Percentiles rank a stretch among this genome's conserved stretches.
phyloP scores from a whole-genome alignment of 2,113 vertebrate genomes.

The Nyctereutes procyonoides region DNA sequence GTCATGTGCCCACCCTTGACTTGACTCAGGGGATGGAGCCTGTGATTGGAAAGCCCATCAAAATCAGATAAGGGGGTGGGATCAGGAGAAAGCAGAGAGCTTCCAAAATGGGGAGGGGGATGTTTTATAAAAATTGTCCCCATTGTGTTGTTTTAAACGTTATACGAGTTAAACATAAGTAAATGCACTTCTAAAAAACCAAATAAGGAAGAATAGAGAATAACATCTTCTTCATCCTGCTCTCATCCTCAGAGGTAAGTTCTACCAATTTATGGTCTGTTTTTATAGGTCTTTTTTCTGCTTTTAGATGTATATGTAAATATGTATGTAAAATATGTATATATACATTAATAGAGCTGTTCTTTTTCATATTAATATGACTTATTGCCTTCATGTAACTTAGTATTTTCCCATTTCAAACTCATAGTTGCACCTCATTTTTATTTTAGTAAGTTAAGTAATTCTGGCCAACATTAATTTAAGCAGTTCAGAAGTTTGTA shows the following conservation, averaged over 20 bases:
- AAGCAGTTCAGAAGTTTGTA: background rate
- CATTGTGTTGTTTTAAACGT: background rate
- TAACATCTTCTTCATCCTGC: background rate
- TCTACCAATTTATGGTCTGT: background rate
- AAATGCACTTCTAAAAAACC: background rate
- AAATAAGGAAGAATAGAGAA: background rate
- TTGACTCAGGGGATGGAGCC: background rate
- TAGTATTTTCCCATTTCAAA: background rate
- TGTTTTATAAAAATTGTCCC: background rate
- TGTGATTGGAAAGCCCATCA: background rate
- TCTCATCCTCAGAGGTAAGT: background rate
- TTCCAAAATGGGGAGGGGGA: background rate
- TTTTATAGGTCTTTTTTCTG: background rate
- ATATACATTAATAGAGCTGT: background rate
- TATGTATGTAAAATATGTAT: background rate
- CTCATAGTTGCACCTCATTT: background rate
- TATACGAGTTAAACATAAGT: background rate
- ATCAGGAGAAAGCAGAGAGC: background rate
- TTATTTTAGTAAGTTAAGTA: background rate
- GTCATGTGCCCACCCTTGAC: background rate
- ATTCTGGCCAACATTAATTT: background rate
- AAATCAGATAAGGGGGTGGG: background rate
- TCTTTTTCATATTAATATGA: background rate
- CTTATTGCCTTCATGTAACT: background rate
- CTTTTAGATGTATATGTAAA: background rate